These are phyloP conservation scores for Linepithema humile DNA, from an alignment of 1,140 invertebrate species.

Conservation along the genomic window DNA sequence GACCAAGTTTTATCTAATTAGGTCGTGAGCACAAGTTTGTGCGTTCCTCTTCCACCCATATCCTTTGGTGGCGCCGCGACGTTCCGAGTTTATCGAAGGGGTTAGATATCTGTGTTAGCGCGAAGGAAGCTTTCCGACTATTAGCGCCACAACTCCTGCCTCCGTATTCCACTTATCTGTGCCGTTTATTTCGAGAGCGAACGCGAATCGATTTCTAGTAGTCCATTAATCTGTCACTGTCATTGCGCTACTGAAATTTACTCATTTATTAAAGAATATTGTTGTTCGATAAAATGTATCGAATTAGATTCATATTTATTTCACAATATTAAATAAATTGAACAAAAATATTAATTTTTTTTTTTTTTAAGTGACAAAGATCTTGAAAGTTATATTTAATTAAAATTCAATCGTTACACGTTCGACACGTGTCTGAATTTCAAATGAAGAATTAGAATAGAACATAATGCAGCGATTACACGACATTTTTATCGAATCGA, in stretches of 20 bases:
- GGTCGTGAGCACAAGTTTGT: constrained; percentile 36
- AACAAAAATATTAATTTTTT: background rate
- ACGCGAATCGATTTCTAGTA: background rate
- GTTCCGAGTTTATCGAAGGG: constrained; percentile 30
- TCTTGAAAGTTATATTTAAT: background rate
- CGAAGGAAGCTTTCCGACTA: constrained; percentile 10
- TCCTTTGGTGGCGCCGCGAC: constrained; percentile 1
- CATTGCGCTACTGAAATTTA: background rate
- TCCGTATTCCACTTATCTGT: background rate
- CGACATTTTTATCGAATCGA: background rate
- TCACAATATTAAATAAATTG: background rate
- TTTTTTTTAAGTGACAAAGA: background rate
- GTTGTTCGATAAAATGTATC: background rate
- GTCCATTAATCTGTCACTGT: background rate
- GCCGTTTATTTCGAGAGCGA: background rate
- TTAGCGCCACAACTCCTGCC: background rate
- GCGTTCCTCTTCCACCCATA: background rate
- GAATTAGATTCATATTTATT: background rate
- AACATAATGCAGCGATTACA: background rate
- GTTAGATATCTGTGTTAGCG: background rate
- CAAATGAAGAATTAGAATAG: background rate
- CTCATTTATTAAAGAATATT: background rate
- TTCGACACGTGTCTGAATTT: background rate
- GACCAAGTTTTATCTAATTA: constrained; percentile 46
- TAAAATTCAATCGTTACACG: background rate